These are phyloP conservation scores for Phalacrocorax carbo DNA, from an alignment of 2,113 vertebrate species.

Conservation along the genomic window DNA sequence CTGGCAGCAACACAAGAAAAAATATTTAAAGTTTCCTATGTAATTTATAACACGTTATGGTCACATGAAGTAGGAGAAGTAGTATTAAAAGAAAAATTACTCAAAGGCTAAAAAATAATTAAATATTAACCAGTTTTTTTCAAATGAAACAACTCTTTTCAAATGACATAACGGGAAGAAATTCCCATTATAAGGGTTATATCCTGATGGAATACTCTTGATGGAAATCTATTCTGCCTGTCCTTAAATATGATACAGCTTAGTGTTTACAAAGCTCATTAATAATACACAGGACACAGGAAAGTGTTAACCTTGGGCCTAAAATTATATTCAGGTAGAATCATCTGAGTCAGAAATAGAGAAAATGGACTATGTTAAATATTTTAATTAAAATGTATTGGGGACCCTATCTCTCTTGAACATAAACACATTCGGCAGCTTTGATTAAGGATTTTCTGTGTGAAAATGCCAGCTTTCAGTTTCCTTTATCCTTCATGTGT, in stretches of 20 bases:
- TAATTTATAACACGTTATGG: background rate
- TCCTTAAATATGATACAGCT: background rate
- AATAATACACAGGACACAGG: background rate
- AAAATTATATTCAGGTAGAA: background rate
- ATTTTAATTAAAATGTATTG: background rate
- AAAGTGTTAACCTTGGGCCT: background rate
- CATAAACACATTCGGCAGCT: background rate
- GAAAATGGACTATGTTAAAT: background rate
- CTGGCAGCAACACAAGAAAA: background rate
- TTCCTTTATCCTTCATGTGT: background rate
- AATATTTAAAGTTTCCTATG: background rate
- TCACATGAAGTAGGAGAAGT: background rate
- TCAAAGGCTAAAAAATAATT: background rate
- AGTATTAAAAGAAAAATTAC: background rate
- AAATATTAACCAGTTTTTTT: background rate
- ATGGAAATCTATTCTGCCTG: background rate
- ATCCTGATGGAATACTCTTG: background rate
- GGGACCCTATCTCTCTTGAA: background rate
- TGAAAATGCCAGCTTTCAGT: slow-evolving; percentile 6
- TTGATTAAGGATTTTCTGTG: slow-evolving; percentile 13
- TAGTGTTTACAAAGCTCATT: background rate
- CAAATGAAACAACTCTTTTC: background rate
- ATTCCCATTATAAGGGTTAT: background rate
- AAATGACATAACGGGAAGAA: background rate
- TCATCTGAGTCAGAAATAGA: background rate